phyloP scores from a whole-genome alignment of 2,113 vertebrate genomes.

The Callorhinus ursinus region DNA sequence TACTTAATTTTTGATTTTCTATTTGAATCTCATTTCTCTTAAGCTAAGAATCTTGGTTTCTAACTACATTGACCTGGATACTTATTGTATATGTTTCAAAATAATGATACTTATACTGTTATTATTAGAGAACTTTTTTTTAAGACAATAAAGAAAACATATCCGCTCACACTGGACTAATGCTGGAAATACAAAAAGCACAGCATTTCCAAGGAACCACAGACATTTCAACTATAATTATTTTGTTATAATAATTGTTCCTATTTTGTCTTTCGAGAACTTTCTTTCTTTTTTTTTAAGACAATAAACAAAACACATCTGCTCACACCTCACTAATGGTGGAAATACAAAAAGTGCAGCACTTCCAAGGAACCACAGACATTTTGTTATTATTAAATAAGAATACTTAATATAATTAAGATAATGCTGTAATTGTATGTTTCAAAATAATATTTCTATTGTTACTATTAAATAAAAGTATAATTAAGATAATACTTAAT shows the following conservation, averaged over 20 bases:
- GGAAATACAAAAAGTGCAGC: background rate
- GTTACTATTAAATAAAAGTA: background rate
- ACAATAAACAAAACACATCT: background rate
- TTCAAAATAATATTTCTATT: background rate
- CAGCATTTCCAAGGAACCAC: background rate
- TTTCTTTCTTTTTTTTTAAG: background rate
- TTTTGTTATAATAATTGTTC: no score
- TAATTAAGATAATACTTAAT: background rate
- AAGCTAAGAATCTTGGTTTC: constrained; percentile 11
- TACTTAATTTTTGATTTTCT: background rate
- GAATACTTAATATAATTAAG: background rate
- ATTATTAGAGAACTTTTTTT: background rate
- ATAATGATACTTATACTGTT: background rate
- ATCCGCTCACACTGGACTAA: background rate
- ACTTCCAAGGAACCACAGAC: background rate
- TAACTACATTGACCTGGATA: background rate
- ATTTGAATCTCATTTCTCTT: background rate
- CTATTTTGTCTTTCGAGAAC: background rate
- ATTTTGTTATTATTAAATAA: background rate
- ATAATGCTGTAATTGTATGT: background rate
- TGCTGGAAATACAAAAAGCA: background rate
- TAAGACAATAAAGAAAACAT: background rate
- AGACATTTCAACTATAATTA: background rate
- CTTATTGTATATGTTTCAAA: constrained; percentile 1
- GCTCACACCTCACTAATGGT: background rate